These are phyloP conservation scores for Incurvaria masculella DNA, from an alignment of 2,888 invertebrate genomes.

Conservation along the genomic window DNA sequence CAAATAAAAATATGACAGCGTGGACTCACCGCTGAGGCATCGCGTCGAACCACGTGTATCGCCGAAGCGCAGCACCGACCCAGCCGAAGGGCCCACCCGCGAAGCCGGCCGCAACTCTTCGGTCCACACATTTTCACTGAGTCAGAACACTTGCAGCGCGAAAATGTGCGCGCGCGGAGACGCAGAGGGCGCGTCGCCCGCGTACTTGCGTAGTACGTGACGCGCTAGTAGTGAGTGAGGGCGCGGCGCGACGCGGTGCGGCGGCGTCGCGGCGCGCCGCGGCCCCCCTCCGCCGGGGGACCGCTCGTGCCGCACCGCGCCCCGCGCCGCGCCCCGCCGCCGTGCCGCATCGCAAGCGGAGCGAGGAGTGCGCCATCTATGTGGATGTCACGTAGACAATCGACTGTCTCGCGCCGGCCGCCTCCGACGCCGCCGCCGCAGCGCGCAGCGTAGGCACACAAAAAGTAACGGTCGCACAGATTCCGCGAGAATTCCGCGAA, in stretches of 20 bases:
- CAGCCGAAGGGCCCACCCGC: neutral
- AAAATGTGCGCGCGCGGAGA: neutral
- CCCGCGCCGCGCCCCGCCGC: slow-evolving; percentile 9
- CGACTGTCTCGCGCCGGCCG: no score
- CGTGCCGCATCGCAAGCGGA: slow-evolving; percentile 21
- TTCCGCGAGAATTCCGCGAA: no score
- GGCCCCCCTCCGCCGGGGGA: slow-evolving; percentile 34
- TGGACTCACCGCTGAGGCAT: no score
- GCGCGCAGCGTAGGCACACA: no score
- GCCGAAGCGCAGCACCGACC: no score
- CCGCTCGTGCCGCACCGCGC: slow-evolving; percentile 28
- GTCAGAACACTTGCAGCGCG: neutral
- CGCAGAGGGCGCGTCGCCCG: slow-evolving; percentile 32
- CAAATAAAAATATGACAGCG: no score
- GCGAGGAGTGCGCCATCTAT: no score
- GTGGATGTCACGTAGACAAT: no score
- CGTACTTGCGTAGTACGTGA: slow-evolving; percentile 44
- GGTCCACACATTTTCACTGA: neutral
- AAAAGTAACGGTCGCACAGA: no score
- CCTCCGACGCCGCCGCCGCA: no score
- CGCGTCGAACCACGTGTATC: no score
- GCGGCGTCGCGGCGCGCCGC: slow-evolving; percentile 42
- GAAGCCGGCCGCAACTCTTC: neutral
- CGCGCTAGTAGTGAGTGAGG: slow-evolving; percentile 57
- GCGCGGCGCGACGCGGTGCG: slow-evolving; percentile 42